These are phyloP conservation scores for Hypanus sabinus DNA, from an alignment of 2,113 vertebrate genomes.

Conservation along the genomic window DNA sequence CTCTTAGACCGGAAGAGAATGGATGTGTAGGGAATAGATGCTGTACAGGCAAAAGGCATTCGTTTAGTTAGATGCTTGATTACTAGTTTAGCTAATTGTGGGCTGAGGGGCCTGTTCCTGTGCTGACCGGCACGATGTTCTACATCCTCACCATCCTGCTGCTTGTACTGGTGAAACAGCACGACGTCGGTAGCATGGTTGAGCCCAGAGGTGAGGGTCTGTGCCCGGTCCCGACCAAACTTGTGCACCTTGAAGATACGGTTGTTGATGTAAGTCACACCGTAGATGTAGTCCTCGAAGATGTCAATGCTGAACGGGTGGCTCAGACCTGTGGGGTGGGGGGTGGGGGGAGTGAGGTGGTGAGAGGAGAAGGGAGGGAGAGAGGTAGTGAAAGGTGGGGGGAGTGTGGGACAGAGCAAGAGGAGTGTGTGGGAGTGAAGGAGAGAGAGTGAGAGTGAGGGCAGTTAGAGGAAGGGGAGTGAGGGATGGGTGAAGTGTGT, in stretches of 20 bases:
- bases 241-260: constrained; percentile 92
- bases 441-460: too few species aligned
- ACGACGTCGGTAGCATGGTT: constrained; percentile 90
- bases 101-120: too few species aligned
- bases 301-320: constrained; percentile 96
- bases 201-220: constrained; percentile 82
- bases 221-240: constrained; percentile 76
- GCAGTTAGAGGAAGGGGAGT: too few species aligned
- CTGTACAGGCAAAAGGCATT: too few species aligned
- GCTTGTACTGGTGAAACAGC: constrained; percentile 89
- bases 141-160: constrained; percentile 74
- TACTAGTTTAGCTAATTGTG: too few species aligned
- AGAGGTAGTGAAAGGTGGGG: neutral
- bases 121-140: too few species aligned
- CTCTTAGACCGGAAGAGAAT: too few species aligned
- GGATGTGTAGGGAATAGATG: too few species aligned
- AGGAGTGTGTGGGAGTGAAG: too few species aligned
- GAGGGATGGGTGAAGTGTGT: too few species aligned
- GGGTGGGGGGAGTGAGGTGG: neutral
- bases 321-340: constrained; percentile 64
- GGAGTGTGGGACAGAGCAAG: too few species aligned
- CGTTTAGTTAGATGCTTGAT: too few species aligned
- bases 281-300: constrained; percentile 95
- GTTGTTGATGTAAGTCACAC: constrained; percentile 93
- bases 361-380: neutral